phyloP scores from a whole-genome alignment of 1,140 invertebrate genomes.

The Caligus rogercresseyi region DNA sequence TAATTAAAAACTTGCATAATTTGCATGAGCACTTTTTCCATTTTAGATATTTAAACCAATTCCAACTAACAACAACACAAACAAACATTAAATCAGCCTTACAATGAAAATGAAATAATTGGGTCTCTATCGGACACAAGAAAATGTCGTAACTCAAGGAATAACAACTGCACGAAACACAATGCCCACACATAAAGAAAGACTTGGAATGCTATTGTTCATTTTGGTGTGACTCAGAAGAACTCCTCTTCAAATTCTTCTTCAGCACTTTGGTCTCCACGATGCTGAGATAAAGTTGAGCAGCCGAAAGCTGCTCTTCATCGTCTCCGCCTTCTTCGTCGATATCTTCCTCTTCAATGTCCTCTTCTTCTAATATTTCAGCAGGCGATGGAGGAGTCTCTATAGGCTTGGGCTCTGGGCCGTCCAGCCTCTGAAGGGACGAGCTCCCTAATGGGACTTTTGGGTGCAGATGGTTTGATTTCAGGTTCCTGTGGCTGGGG shows the following conservation, averaged over 20 bases:
- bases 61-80: too few species aligned
- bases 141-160: too few species aligned
- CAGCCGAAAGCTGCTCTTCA: constrained; percentile 13
- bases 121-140: too few species aligned
- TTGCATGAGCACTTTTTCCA: not conserved
- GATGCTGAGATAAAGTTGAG: constrained; percentile 19
- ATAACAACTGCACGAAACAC: too few species aligned
- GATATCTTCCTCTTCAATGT: not conserved
- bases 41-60: too few species aligned
- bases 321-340: constrained; percentile 14
- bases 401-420: not conserved
- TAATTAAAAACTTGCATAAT: not conserved
- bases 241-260: constrained; percentile 18
- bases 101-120: too few species aligned
- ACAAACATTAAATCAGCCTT: too few species aligned
- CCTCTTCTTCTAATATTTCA: constrained; percentile 9
- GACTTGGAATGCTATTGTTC: too few species aligned
- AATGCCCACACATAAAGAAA: too few species aligned
- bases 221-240: too few species aligned
- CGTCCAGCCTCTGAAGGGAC: not conserved
- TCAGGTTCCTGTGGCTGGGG: not conserved
- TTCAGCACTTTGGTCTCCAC: constrained; percentile 9
- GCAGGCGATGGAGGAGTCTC: constrained; percentile 8
- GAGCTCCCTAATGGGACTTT: not conserved
- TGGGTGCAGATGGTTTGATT: not conserved